Conservation (phyloP, 2,797 vertebrate genomes). For the Chiloscyllium punctatum region DNA sequence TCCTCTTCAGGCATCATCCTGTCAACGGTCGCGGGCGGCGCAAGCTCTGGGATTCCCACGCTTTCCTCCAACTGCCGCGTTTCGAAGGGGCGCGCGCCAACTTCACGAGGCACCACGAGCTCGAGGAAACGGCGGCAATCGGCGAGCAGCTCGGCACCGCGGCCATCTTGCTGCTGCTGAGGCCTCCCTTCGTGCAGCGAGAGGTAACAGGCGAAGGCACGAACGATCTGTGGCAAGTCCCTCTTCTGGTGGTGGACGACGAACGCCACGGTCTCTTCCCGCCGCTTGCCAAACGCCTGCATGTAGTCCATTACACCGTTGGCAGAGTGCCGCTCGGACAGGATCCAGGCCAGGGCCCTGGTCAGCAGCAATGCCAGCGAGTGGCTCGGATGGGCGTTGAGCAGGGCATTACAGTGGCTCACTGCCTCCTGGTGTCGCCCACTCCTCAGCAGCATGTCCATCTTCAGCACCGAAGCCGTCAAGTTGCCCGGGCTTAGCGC, state of each 20-base stretch:
- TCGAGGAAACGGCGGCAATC: conserved; percentile 60
- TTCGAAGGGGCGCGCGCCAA: conserved; percentile 58
- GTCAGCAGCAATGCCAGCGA: conserved; percentile 63
- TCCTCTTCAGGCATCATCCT: conserved; percentile 22
- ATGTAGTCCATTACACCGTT: conserved; percentile 68
- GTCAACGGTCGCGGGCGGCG: conserved; percentile 40
- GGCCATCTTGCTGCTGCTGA: neutral
- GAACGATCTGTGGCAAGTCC: conserved; percentile 62
- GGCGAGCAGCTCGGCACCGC: conserved; percentile 40
- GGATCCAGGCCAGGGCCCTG: conserved; percentile 69
- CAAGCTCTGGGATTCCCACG: conserved; percentile 53
- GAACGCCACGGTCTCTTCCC: conserved; percentile 54
- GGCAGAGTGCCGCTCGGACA: conserved; percentile 50
- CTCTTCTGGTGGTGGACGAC: conserved; percentile 64
- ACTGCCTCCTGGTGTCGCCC: conserved; percentile 63
- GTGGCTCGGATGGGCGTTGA: conserved; percentile 47
- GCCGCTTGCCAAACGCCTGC: conserved; percentile 57
- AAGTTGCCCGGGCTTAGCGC: conserved; percentile 68
- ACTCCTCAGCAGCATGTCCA: conserved; percentile 67
- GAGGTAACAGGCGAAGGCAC: conserved; percentile 54
- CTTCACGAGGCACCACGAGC: conserved; percentile 57
- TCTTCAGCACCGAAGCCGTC: conserved; percentile 63
- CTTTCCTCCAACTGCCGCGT: conserved; percentile 61
- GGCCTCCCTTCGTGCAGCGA: conserved; percentile 23
- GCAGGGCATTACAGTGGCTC: conserved; percentile 58